phyloP scores from a whole-genome alignment of 2,888 invertebrate species.

The Imbricaverruca yamaguchii region DNA sequence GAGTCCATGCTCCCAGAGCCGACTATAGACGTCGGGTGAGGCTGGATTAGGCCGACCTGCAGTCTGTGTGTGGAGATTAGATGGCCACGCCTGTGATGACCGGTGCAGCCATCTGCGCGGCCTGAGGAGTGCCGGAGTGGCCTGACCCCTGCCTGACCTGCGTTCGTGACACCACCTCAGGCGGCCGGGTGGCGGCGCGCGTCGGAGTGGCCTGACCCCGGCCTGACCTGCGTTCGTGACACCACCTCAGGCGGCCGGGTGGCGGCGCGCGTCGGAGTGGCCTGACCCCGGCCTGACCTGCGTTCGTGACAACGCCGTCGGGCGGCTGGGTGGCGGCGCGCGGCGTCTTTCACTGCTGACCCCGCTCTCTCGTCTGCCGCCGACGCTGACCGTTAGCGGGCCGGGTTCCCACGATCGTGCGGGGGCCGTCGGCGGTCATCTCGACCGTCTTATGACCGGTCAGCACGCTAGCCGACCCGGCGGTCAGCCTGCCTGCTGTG shows the following conservation, averaged over 20 bases:
- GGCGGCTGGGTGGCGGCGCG: not conserved
- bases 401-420: not conserved
- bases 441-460: not conserved
- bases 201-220: not conserved
- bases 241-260: not conserved
- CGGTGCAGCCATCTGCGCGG: no score
- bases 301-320: not conserved
- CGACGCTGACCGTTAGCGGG: not conserved
- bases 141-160: not conserved
- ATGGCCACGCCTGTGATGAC: no score
- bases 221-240: not conserved
- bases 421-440: not conserved
- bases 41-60: no score
- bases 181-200: not conserved
- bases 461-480: not conserved
- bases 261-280: not conserved
- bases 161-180: not conserved
- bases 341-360: slow-evolving; percentile 1
- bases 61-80: no score
- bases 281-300: not conserved
- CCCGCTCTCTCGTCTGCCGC: not conserved
- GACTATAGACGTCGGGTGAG: no score
- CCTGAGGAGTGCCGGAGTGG: no score
- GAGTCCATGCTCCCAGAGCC: no score
- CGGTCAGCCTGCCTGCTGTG: not conserved